Evolutionary conservation across 2,797 vertebrate species (phyloP).

Genomic region (Sebastes baramenuke): DNA sequence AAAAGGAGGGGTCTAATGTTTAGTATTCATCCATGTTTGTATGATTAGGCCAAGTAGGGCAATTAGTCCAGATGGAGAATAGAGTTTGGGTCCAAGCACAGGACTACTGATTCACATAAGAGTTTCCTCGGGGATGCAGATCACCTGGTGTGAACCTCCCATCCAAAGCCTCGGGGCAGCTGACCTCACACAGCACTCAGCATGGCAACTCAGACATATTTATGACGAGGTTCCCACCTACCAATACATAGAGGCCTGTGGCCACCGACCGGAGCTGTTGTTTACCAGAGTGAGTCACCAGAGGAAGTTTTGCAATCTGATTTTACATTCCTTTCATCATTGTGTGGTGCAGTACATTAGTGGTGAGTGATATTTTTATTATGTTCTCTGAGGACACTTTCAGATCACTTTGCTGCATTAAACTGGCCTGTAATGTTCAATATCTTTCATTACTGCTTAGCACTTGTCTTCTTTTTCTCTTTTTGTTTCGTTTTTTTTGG

Average conservation of each 20-base stretch:
- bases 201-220: constrained; percentile 29
- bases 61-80: constrained; percentile 76
- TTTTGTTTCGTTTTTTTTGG: neutral
- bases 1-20: constrained; percentile 45
- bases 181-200: constrained; percentile 36
- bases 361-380: neutral
- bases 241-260: constrained; percentile 11
- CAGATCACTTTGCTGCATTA: neutral
- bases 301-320: neutral
- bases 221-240: constrained; percentile 25
- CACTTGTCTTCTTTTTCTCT: neutral
- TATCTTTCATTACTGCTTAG: neutral
- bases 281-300: constrained; percentile 30
- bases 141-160: constrained; percentile 52
- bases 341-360: neutral
- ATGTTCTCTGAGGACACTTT: neutral
- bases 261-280: constrained; percentile 21
- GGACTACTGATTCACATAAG: constrained; percentile 59
- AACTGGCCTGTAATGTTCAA: neutral
- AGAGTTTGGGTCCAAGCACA: constrained; percentile 36
- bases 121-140: constrained; percentile 40
- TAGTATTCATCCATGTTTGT: constrained; percentile 71
- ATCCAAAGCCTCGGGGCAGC: constrained; percentile 12
- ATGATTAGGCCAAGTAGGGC: constrained; percentile 71
- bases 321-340: constrained; percentile 14